These are phyloP conservation scores for Eulithis prunata DNA, from an alignment of 2,888 invertebrate species.

Conservation along the genomic window DNA sequence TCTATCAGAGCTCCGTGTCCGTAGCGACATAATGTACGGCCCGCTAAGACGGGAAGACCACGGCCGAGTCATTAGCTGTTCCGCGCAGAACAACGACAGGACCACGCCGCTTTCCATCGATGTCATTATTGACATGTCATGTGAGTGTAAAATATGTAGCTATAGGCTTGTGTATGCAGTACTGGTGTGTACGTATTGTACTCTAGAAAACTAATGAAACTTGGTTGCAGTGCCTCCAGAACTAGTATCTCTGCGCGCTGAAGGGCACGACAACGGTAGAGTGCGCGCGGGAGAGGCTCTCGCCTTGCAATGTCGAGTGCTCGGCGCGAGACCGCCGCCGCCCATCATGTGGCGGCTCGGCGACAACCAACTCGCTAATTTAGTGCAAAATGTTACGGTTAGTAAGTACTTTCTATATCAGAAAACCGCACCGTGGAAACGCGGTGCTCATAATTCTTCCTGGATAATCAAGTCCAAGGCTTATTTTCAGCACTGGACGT, in stretches of 20 bases:
- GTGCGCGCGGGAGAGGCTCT: conserved; percentile 61
- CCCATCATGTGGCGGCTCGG: conserved; percentile 64
- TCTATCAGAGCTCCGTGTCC: conserved; percentile 86
- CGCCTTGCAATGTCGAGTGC: conserved; percentile 68
- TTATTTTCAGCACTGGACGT: too few species aligned
- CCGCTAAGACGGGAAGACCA: conserved; percentile 87
- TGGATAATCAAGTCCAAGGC: too few species aligned
- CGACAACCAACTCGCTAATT: conserved; percentile 57
- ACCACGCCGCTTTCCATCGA: conserved; percentile 87
- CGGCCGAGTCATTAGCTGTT: conserved; percentile 86
- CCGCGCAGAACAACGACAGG: conserved; percentile 88
- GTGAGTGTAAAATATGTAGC: conserved; percentile 77
- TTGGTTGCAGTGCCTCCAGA: conserved; percentile 67
- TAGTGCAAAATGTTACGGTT: conserved; percentile 69
- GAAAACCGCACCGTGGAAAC: neutral
- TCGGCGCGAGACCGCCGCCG: conserved; percentile 73
- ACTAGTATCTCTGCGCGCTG: conserved; percentile 62
- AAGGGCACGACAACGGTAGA: conserved; percentile 40
- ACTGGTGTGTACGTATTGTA: neutral
- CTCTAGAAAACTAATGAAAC: neutral
- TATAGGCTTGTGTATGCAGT: too few species aligned
- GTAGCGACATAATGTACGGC: conserved; percentile 85
- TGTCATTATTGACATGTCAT: conserved; percentile 87
- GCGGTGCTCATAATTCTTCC: too few species aligned
- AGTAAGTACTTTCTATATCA: conserved; percentile 33